Evolutionary conservation across 2,888 invertebrate species (phyloP).

Genomic region (Temnothorax rugatulus): DNA sequence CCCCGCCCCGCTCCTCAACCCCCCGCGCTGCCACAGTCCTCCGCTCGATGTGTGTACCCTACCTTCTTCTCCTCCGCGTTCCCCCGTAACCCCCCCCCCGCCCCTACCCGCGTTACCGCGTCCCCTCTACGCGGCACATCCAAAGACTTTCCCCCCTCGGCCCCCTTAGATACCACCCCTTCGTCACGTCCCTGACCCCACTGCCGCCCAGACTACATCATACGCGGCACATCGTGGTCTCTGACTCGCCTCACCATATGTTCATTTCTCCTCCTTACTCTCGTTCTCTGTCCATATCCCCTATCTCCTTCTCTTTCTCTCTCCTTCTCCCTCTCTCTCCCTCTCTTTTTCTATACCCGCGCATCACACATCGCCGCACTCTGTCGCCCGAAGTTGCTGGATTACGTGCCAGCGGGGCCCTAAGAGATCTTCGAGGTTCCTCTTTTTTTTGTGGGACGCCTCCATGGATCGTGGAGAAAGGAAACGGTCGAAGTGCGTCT

Average conservation of each 20-base stretch:
- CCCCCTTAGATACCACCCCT: constrained; percentile 71
- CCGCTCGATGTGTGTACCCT: constrained; percentile 54
- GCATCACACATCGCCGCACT: constrained; percentile 65
- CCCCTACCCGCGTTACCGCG: constrained; percentile 37
- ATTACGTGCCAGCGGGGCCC: constrained; percentile 25
- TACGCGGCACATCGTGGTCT: constrained; percentile 69
- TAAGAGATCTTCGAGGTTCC: constrained; percentile 39
- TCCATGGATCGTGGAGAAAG: constrained; percentile 28
- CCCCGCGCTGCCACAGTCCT: constrained; percentile 56
- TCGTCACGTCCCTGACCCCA: constrained; percentile 74
- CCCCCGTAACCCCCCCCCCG: constrained; percentile 7
- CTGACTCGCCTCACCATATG: constrained; percentile 62
- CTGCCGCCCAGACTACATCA: constrained; percentile 74
- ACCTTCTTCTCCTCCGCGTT: constrained; percentile 50
- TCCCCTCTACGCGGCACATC: constrained; percentile 69
- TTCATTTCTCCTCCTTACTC: constrained; percentile 53
- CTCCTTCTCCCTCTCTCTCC: constrained; percentile 42
- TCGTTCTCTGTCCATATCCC: constrained; percentile 27
- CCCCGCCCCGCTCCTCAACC: constrained; percentile 36
- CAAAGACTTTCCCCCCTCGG: constrained; percentile 69
- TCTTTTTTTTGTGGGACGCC: constrained; percentile 38
- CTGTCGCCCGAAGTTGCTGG: constrained; percentile 64
- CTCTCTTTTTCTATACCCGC: constrained; percentile 56
- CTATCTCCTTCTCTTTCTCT: constrained; percentile 35
- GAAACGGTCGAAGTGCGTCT: constrained; percentile 30